These are phyloP conservation scores for Radopholus similis DNA, from an alignment of 1,140 invertebrate genomes.

Conservation along the genomic window DNA sequence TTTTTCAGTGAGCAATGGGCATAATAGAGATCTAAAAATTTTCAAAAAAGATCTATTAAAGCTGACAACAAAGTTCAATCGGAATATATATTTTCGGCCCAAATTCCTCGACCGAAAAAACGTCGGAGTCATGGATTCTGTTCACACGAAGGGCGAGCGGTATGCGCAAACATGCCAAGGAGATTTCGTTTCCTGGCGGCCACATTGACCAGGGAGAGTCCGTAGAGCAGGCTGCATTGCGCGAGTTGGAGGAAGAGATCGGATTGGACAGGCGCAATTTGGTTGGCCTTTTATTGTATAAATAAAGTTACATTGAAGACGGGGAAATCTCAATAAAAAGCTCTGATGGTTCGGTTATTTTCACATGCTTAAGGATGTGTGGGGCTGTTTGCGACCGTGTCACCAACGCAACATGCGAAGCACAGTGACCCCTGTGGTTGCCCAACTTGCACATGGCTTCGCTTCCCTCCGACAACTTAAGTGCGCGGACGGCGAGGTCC, in stretches of 20 bases:
- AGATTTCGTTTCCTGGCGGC: conserved; percentile 17
- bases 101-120: too few relatives aligned
- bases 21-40: neutral
- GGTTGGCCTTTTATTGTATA: neutral
- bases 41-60: neutral
- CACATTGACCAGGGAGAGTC: neutral
- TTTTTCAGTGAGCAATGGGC: neutral
- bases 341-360: neutral
- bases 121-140: conserved; percentile 1
- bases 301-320: neutral
- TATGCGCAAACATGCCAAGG: conserved; percentile 10
- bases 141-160: conserved; percentile 10
- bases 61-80: too few relatives aligned
- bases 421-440: conserved; percentile 5
- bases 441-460: neutral
- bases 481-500: conserved; percentile 2
- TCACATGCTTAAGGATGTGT: neutral
- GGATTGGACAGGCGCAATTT: neutral
- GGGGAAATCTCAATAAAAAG: neutral
- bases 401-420: neutral
- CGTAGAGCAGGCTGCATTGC: conserved; percentile 2
- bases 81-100: too few relatives aligned
- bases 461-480: neutral
- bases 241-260: conserved; percentile 12
- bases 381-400: neutral